Evolutionary conservation across 2,888 invertebrate species (phyloP).

Genomic region (Anthophora plumipes): DNA sequence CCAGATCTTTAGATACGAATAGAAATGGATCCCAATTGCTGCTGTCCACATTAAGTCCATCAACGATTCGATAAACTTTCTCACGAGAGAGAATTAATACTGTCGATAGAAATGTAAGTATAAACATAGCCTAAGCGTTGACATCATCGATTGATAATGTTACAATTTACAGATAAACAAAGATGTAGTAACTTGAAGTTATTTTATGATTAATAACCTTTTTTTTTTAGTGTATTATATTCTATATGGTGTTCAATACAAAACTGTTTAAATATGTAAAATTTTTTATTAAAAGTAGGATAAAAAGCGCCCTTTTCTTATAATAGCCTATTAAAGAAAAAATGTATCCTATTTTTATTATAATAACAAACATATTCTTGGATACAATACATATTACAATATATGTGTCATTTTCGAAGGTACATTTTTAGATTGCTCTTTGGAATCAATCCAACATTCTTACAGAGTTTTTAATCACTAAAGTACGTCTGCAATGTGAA

Average conservation of each 20-base stretch:
- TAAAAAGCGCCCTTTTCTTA: not conserved
- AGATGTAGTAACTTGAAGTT: conserved; percentile 49
- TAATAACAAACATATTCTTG: not conserved
- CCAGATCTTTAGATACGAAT: conserved; percentile 48
- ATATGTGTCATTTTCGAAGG: conserved; percentile 5
- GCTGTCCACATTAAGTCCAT: conserved; percentile 33
- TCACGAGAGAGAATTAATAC: conserved; percentile 65
- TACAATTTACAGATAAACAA: conserved; percentile 44
- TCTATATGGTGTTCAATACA: not conserved
- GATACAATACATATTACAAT: not conserved
- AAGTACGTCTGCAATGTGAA: conserved; percentile 26
- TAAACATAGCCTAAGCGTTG: conserved; percentile 75
- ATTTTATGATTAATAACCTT: not conserved
- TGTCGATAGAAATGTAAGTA: conserved; percentile 66
- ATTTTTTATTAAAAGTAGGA: not conserved
- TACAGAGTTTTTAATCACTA: conserved; percentile 11
- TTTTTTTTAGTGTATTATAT: not conserved
- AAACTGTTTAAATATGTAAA: not conserved
- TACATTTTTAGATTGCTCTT: conserved; percentile 6
- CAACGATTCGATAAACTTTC: conserved; percentile 49
- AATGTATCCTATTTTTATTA: not conserved
- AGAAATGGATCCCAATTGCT: conserved; percentile 54
- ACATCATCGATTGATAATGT: conserved; percentile 63
- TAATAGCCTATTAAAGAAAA: not conserved
- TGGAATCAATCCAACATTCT: conserved; percentile 17